Evolutionary conservation across 2,888 invertebrate genomes (phyloP).

Genomic region (Prosapia bicincta): DNA sequence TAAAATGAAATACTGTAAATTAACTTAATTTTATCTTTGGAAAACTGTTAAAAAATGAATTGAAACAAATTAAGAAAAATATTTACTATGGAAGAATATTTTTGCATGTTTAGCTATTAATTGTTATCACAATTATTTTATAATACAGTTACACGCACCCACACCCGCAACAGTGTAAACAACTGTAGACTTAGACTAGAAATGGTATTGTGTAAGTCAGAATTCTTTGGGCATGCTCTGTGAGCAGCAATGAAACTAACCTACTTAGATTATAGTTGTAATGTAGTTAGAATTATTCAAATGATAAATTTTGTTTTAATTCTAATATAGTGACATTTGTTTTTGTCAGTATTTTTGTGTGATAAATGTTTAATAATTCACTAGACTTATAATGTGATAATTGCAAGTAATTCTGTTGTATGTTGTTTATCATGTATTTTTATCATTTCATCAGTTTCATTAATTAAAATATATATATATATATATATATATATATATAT

Average conservation of each 20-base stretch:
- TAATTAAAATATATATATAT: no score
- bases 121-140: no score
- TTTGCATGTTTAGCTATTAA: no score
- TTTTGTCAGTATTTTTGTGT: neutral
- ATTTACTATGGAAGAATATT: no score
- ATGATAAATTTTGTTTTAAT: neutral
- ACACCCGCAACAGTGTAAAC: neutral
- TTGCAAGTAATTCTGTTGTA: neutral
- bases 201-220: neutral
- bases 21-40: no score
- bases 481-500: no score
- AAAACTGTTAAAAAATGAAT: neutral
- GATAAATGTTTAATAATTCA: neutral
- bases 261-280: neutral
- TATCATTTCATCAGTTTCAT: neutral
- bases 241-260: neutral
- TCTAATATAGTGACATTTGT: neutral
- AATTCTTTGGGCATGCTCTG: neutral
- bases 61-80: neutral
- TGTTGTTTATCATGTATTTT: neutral
- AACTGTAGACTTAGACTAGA: neutral
- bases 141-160: neutral
- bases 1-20: no score
- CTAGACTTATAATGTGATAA: neutral
- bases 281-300: neutral